Evolutionary conservation across 2,888 invertebrate species (phyloP).

Genomic region (Tetragonisca angustula): DNA sequence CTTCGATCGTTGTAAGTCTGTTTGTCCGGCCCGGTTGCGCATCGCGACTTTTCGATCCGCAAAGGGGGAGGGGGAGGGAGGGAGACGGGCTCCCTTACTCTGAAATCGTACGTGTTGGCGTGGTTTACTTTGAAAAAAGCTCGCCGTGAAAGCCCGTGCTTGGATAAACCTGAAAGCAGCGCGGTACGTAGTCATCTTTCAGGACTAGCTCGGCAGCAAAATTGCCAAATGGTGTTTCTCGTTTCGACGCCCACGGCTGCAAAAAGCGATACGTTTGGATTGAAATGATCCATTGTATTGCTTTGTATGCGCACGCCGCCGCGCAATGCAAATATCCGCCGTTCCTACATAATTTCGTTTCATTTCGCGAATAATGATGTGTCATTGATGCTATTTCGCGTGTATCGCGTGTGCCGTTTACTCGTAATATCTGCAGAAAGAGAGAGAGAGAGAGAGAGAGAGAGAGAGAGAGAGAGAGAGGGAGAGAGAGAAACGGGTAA

Average conservation of each 20-base stretch:
- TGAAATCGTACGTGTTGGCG: conserved; percentile 14
- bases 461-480: background rate
- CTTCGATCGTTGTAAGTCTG: conserved; percentile 15
- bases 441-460: background rate
- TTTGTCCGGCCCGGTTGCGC: background rate
- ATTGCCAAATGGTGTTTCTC: conserved; percentile 64
- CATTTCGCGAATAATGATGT: conserved; percentile 36
- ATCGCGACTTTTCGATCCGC: conserved; percentile 15
- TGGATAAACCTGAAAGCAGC: conserved; percentile 63
- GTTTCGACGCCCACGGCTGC: conserved; percentile 58
- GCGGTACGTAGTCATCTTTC: conserved; percentile 58
- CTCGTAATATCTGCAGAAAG: conserved; percentile 18
- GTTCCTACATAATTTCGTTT: conserved; percentile 45
- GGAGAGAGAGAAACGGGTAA: background rate
- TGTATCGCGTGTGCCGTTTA: background rate
- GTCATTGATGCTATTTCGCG: conserved; percentile 19
- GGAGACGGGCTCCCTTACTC: background rate
- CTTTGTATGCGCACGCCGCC: conserved; percentile 31
- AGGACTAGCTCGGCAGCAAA: conserved; percentile 63
- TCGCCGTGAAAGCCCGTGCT: conserved; percentile 55
- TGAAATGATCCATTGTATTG: conserved; percentile 68
- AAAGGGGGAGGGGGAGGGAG: no score
- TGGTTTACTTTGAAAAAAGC: conserved; percentile 56
- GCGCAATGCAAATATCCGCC: conserved; percentile 34
- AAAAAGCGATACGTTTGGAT: conserved; percentile 70